phyloP scores from a whole-genome alignment of 2,888 invertebrate species.

The Stenoptilia bipunctidactyla region DNA sequence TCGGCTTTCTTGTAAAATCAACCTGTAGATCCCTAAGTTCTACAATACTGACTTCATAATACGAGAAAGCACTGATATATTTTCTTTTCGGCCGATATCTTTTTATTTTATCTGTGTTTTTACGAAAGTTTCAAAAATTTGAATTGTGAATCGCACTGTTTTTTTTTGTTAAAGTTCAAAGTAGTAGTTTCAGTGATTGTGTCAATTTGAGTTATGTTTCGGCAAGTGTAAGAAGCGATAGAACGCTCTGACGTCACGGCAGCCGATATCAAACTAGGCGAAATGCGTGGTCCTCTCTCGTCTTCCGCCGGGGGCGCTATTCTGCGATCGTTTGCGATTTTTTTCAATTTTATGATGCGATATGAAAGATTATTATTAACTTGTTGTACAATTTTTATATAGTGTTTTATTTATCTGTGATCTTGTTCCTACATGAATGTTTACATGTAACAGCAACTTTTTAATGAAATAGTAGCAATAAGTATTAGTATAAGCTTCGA shows the following conservation, averaged over 20 bases:
- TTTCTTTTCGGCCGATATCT: not conserved
- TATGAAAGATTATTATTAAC: no score
- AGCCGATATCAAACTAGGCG: constrained; percentile 66
- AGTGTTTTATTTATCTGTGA: no score
- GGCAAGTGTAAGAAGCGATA: constrained; percentile 28
- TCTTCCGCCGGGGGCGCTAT: constrained; percentile 46
- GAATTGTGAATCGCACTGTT: no score
- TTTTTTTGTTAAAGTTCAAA: constrained; percentile 16
- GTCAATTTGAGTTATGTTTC: constrained; percentile 25
- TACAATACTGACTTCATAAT: not conserved
- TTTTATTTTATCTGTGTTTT: no score
- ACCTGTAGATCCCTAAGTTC: constrained; percentile 48
- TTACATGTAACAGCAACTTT: no score
- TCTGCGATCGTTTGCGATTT: constrained; percentile 32
- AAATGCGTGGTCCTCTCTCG: constrained; percentile 63
- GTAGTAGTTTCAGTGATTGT: not conserved
- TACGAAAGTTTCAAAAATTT: no score
- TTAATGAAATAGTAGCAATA: no score
- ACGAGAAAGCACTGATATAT: constrained; percentile 1
- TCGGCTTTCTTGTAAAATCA: constrained; percentile 27
- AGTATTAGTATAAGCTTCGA: no score
- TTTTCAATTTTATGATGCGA: no score
- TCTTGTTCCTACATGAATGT: no score
- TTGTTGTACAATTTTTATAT: no score
- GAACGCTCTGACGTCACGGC: constrained; percentile 56